A percentile compares a stretch with the other conserved stretches of the same genome.
These are phyloP conservation scores for Leptinotarsa haldemani DNA, from an alignment of 2,888 invertebrate species.

Conservation along the genomic window DNA sequence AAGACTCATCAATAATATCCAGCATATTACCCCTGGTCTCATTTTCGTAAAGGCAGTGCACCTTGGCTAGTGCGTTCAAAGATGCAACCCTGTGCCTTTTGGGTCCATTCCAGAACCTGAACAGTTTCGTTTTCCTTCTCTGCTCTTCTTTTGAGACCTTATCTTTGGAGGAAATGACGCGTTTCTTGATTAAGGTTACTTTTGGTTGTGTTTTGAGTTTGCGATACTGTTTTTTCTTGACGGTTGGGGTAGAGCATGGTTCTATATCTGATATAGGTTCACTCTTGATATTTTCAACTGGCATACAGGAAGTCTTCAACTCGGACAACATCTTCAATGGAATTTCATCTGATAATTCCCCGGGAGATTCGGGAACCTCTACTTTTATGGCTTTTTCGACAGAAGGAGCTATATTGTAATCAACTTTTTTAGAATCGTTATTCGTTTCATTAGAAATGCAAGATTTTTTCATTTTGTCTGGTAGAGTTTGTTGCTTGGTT, in stretches of 20 bases:
- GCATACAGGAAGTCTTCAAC: neutral
- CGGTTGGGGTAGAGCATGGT: neutral
- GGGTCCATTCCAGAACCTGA: constrained; percentile 81
- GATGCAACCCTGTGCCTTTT: constrained; percentile 90
- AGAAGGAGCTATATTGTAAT: neutral
- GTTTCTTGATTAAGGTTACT: constrained; percentile 49
- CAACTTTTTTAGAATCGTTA: neutral
- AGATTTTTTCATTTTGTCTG: constrained; percentile 16
- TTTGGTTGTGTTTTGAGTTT: constrained; percentile 48
- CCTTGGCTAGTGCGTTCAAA: constrained; percentile 88
- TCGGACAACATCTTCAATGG: constrained; percentile 40
- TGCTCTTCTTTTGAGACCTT: constrained; percentile 42
- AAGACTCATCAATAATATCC: constrained; percentile 57
- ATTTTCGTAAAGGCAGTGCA: constrained; percentile 91
- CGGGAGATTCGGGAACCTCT: constrained; percentile 21
- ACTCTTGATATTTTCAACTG: constrained; percentile 31
- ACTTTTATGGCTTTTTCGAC: constrained; percentile 27
- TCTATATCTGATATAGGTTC: constrained; percentile 38
- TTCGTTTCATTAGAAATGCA: neutral
- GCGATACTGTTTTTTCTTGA: constrained; percentile 32
- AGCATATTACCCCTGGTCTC: constrained; percentile 80
- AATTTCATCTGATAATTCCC: constrained; percentile 47
- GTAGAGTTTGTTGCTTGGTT: constrained; percentile 23
- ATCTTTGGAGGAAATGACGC: constrained; percentile 33
- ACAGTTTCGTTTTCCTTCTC: constrained; percentile 53